phyloP scores from a whole-genome alignment of 2,797 vertebrate genomes.

The Xenops minutus region DNA sequence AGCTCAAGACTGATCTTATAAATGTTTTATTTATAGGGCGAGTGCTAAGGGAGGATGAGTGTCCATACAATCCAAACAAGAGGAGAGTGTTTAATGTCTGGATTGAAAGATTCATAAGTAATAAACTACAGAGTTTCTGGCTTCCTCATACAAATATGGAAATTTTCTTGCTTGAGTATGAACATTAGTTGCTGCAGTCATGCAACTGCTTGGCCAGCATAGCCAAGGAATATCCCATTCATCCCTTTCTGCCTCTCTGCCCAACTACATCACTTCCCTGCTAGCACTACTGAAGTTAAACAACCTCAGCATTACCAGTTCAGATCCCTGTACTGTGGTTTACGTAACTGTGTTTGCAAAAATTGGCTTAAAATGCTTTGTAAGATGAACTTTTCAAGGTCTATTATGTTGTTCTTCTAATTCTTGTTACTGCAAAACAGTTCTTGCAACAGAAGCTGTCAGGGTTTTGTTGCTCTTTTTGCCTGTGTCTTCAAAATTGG shows the following conservation, averaged over 20 bases:
- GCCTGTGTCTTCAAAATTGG: background rate
- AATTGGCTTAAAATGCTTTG: constrained; percentile 16
- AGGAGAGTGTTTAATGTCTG: background rate
- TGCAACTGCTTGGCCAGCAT: background rate
- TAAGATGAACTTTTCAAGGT: constrained; percentile 2
- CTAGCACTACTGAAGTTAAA: background rate
- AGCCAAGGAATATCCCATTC: background rate
- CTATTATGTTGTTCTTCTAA: background rate
- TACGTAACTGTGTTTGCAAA: background rate
- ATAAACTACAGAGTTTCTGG: background rate
- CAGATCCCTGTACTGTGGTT: background rate
- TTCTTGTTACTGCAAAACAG: background rate
- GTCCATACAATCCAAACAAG: background rate
- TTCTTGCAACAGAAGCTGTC: background rate
- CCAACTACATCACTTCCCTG: background rate
- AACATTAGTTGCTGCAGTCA: background rate
- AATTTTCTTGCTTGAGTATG: background rate
- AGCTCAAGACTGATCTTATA: background rate
- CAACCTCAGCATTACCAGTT: background rate
- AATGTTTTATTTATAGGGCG: background rate
- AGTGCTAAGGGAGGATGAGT: background rate
- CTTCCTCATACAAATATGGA: background rate
- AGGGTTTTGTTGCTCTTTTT: background rate
- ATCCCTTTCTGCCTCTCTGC: background rate
- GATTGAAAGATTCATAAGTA: background rate